Conservation (phyloP, 2,888 invertebrate species). For the Griposia aprilina region DNA sequence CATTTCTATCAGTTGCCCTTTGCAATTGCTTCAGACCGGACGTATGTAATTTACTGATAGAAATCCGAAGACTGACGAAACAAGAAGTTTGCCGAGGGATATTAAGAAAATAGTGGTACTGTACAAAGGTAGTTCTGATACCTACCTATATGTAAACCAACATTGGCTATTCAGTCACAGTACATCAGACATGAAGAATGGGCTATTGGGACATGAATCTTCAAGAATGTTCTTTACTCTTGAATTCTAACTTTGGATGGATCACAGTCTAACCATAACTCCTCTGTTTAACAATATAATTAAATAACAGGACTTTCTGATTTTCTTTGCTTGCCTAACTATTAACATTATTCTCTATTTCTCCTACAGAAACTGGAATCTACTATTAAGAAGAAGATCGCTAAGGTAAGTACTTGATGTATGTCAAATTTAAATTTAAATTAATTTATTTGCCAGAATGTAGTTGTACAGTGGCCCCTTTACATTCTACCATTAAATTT, state of each 20-base stretch:
- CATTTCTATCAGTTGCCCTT: too few relatives aligned
- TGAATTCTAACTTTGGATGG: constrained; percentile 66
- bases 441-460: too few relatives aligned
- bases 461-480: too few relatives aligned
- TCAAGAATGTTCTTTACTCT: background rate
- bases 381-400: constrained; percentile 64
- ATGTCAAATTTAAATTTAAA: background rate
- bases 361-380: constrained; percentile 65
- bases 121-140: background rate
- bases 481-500: too few relatives aligned
- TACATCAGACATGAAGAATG: background rate
- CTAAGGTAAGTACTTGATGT: constrained; percentile 60
- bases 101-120: too few relatives aligned
- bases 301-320: constrained; percentile 48
- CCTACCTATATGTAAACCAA: background rate
- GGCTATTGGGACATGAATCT: background rate
- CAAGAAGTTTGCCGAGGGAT: too few relatives aligned
- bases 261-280: constrained; percentile 61
- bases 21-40: too few relatives aligned
- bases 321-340: constrained; percentile 68
- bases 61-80: too few relatives aligned
- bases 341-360: constrained; percentile 65
- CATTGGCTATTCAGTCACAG: constrained; percentile 21
- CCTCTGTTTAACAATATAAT: constrained; percentile 45
- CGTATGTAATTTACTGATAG: too few relatives aligned